Base-by-base conservation (phyloP, 2,888 invertebrate genomes). In the Gymnoscelis rufifasciata region DNA sequence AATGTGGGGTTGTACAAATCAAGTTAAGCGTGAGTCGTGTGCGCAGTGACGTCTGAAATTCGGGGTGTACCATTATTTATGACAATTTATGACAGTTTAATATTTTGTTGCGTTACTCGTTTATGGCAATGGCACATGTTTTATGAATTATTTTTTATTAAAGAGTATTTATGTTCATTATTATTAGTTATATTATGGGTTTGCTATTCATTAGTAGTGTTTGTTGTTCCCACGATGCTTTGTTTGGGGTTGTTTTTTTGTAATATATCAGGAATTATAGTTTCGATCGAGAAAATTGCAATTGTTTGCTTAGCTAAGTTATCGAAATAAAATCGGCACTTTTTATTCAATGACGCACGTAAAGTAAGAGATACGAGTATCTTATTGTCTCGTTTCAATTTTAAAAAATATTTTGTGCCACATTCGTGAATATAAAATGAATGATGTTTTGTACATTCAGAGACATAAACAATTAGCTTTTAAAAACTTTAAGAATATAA, bases 21-120 rank as follows among this genome's bases (percentile, higher is more conserved):
- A 71, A 78, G 79, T 74, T 70, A 71, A 78, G 75, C 82, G 80
- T 70, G 75, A 60, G 71, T 62, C 74, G 75, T 75, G 74, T 70
- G 74, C 74, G 77, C 78, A 76, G 53, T 66, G 68, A 72, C 65
- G 72, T 71, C 77, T 72, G 74, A 75, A 82, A 83, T 82, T 78
- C 80, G 80, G 87, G 86, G 87, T 86, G 83, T 82, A 78, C 81
- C 77, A 74, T 88, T 78, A 87, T 87, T 88, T 88, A 88, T 87
- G 78, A 74, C 78, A 69, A 87, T 88, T 87, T 88, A 88, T 87
- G 79, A 75, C 78, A 69, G 65, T 82, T 81, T 83, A 86, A 86
- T 84, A 84, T 86, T 86, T 83, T 75, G 84, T 74, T 79, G 74
- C 78, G 77, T 76, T 78, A 77, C 78, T 51, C 75, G 68, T 83